Base-by-base conservation (phyloP, 2,888 invertebrate species). In the Lasioglossum malachurum region DNA sequence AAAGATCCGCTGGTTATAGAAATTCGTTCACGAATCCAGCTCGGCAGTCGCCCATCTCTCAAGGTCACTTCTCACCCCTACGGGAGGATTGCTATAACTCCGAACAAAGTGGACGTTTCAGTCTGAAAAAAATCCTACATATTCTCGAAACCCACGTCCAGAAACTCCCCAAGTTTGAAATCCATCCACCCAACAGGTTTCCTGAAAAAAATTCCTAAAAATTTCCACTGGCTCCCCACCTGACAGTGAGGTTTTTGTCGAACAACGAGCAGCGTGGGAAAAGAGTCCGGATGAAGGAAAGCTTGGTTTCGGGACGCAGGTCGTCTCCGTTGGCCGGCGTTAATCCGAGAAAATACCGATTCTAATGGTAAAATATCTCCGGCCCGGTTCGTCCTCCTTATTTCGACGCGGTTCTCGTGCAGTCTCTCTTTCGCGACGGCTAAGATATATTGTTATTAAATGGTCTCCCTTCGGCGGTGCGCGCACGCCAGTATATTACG, bases 401-500 rank as follows among this genome's bases (percentile, higher is more conserved):
- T 75, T 87, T 82, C 86, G 82, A 75, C 87, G 91, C 80, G 80
- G 49, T 78, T 85, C 82, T 23, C 86, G 75, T 86, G 86, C 89
- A 87, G 90, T 89, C 69, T 69, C 69, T 64, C 64, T 57, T 91
- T 93, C 93, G 93, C 92, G 92, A 90, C 93, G 91, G 91, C 86
- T 90, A 94, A 95, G 95, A 95, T 95, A 94, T 95, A 95, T 95
- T 94, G 94, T 95, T 95, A 95, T 95, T 95, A 95, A 95, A 95
- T 94, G 94, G 94, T 93, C 92, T 92, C 92, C 93, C 93, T 90
- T 88, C 92, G 92, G 92, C 92, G 91, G 89, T 89, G 82, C 88
- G 84, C 92, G 87, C 92, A 92, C 91, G 93, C 91, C 93, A 92
- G 92, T 93, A 93, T 94, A 94, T 94, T 93, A 94, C 93, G 88